A percentile compares a stretch with the other conserved stretches of the same genome.
phyloP scores from a whole-genome alignment of 2,888 invertebrate genomes.

The Chymomyza fuscimana region DNA sequence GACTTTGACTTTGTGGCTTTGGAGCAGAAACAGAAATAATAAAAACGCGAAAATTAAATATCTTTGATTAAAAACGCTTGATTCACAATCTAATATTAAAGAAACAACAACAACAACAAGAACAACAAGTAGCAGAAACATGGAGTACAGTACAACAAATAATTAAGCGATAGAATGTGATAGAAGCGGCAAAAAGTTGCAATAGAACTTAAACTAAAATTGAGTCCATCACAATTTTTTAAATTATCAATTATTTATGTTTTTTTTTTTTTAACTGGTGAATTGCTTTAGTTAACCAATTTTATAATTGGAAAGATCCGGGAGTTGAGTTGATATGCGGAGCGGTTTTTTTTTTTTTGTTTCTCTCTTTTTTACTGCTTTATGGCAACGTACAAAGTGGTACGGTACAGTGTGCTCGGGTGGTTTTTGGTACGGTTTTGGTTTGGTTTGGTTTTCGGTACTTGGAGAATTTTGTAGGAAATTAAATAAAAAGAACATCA shows the following conservation, averaged over 20 bases:
- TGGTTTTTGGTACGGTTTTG: constrained; percentile 28
- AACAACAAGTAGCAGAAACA: constrained; percentile 31
- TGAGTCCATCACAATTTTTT: constrained; percentile 78
- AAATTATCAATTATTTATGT: constrained; percentile 38
- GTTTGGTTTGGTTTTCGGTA: constrained; percentile 37
- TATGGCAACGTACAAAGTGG: constrained; percentile 57
- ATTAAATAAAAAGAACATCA: constrained; percentile 73
- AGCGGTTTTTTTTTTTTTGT: constrained; percentile 14
- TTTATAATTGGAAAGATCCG: constrained; percentile 43
- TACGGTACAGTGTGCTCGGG: constrained; percentile 58
- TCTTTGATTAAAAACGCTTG: constrained; percentile 80
- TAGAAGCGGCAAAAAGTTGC: constrained; percentile 32
- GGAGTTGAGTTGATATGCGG: constrained; percentile 38
- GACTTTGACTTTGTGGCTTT: constrained; percentile 19
- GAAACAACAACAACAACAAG: constrained; percentile 30
- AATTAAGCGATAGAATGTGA: constrained; percentile 12
- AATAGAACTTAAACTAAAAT: constrained; percentile 67
- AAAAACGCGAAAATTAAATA: constrained; percentile 43
- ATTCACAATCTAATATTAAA: constrained; percentile 46
- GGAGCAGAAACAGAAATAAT: constrained; percentile 65
- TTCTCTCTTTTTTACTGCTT: constrained; percentile 1
- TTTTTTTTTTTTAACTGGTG: constrained; percentile 17
- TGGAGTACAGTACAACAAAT: constrained; percentile 3
- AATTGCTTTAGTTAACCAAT: constrained; percentile 39
- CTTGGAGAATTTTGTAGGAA: constrained; percentile 51